These are phyloP conservation scores for Hydrotaea diabolus DNA, from an alignment of 2,888 invertebrate species.

Conservation along the genomic window DNA sequence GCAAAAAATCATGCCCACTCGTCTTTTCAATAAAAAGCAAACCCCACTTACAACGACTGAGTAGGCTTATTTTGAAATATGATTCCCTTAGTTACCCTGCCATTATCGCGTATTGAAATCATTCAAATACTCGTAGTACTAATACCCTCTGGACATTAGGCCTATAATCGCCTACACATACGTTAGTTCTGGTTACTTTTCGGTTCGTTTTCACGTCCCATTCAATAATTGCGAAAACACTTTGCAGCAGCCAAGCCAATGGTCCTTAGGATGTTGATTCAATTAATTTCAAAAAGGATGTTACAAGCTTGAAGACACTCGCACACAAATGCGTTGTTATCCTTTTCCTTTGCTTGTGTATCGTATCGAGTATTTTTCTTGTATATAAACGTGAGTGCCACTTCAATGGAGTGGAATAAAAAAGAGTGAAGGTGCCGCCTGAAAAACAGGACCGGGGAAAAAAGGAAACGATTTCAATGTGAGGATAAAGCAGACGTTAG, in stretches of 20 bases:
- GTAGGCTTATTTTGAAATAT: too few relatives aligned
- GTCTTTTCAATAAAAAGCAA: too few relatives aligned
- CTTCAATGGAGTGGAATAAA: not conserved
- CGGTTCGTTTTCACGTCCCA: conserved; percentile 42
- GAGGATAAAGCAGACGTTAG: not conserved
- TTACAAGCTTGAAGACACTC: conserved; percentile 2
- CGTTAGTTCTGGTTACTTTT: not conserved
- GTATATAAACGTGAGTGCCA: not conserved
- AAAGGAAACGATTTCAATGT: not conserved
- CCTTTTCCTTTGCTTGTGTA: not conserved
- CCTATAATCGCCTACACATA: too few relatives aligned
- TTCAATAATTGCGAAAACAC: conserved; percentile 53
- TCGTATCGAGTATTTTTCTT: not conserved
- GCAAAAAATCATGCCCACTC: too few relatives aligned
- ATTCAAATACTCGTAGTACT: too few relatives aligned
- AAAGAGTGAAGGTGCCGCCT: not conserved
- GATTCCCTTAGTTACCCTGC: not conserved
- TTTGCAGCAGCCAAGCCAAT: conserved; percentile 44
- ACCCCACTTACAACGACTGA: too few relatives aligned
- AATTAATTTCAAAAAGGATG: conserved; percentile 57
- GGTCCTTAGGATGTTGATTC: conserved; percentile 52
- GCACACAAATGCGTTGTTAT: not conserved
- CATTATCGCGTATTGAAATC: not conserved
- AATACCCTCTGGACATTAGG: too few relatives aligned
- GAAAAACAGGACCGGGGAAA: not conserved